A percentile compares a stretch with the other conserved stretches of the same genome.
These are phyloP conservation scores for Anguilla japonica DNA, from an alignment of 2,113 vertebrate genomes.

Conservation along the genomic window DNA sequence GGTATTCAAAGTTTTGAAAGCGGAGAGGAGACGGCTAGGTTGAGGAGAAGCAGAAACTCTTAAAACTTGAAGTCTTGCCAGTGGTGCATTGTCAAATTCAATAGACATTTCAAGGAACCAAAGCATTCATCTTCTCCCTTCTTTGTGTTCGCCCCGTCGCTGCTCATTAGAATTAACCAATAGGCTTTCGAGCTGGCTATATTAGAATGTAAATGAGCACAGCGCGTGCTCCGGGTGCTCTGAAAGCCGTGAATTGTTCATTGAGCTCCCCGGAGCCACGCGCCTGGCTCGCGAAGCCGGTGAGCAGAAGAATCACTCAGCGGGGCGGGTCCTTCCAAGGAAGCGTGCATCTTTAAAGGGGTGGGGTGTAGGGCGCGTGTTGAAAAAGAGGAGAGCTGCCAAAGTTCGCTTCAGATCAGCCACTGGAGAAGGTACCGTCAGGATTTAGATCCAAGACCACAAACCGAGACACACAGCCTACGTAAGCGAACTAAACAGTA, in stretches of 20 bases:
- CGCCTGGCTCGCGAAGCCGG: conserved; percentile 76
- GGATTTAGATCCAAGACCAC: conserved; percentile 60
- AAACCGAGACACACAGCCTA: conserved; percentile 65
- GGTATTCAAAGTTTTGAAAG: conserved; percentile 68
- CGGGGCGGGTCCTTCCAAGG: conserved; percentile 73
- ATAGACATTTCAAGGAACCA: conserved; percentile 73
- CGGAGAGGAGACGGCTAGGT: conserved; percentile 55
- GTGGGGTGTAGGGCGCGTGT: conserved; percentile 75
- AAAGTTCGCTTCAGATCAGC: conserved; percentile 77
- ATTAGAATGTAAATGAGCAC: conserved; percentile 78
- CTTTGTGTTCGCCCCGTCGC: conserved; percentile 63
- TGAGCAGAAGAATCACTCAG: conserved; percentile 66
- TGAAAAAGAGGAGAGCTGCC: conserved; percentile 81
- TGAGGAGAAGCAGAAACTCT: conserved; percentile 47
- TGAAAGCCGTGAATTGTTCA: conserved; percentile 78
- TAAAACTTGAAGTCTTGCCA: conserved; percentile 66
- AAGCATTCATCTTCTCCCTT: conserved; percentile 59
- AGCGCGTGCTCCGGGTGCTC: conserved; percentile 69
- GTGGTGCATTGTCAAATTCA: conserved; percentile 72
- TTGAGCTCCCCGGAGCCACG: conserved; percentile 80
- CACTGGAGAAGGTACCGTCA: conserved; percentile 66
- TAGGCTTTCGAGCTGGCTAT: conserved; percentile 68
- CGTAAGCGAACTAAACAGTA: conserved; percentile 68
- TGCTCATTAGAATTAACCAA: conserved; percentile 73
- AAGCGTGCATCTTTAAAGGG: conserved; percentile 69